Evolutionary conservation across 2,113 vertebrate species (phyloP).

Genomic region (Erinaceus europaeus): DNA sequence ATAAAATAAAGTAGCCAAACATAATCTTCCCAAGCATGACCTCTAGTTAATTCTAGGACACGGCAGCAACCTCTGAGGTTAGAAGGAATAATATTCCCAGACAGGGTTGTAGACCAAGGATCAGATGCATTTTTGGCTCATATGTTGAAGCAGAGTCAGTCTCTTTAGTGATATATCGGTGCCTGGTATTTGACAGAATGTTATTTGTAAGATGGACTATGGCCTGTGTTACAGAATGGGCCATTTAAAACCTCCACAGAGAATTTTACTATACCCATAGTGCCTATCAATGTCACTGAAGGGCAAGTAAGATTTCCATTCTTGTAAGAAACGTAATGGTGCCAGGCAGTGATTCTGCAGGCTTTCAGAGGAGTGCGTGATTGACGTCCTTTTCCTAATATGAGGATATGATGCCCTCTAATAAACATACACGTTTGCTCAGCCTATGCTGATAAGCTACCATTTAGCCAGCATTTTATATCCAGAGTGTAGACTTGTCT

Average conservation of each 20-base stretch:
- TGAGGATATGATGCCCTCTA: background rate
- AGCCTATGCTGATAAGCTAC: background rate
- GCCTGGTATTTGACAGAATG: constrained; percentile 29
- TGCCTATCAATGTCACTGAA: constrained; percentile 1
- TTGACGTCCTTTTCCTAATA: background rate
- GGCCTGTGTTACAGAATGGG: background rate
- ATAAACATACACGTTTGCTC: background rate
- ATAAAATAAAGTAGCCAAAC: background rate
- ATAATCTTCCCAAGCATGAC: background rate
- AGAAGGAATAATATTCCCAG: background rate
- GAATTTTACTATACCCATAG: background rate
- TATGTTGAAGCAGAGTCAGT: background rate
- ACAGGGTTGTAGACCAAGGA: background rate
- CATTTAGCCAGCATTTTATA: background rate
- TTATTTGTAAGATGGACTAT: constrained; percentile 41
- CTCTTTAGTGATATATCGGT: background rate
- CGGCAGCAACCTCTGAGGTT: background rate
- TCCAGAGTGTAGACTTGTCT: background rate
- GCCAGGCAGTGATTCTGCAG: background rate
- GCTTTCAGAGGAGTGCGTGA: background rate
- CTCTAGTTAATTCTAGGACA: background rate
- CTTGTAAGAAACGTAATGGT: background rate
- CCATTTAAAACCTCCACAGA: background rate
- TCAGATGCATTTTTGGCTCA: background rate
- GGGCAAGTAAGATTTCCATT: constrained; percentile 2